These are phyloP conservation scores for Thomomys bottae DNA, from an alignment of 2,113 vertebrate species.

Conservation along the genomic window DNA sequence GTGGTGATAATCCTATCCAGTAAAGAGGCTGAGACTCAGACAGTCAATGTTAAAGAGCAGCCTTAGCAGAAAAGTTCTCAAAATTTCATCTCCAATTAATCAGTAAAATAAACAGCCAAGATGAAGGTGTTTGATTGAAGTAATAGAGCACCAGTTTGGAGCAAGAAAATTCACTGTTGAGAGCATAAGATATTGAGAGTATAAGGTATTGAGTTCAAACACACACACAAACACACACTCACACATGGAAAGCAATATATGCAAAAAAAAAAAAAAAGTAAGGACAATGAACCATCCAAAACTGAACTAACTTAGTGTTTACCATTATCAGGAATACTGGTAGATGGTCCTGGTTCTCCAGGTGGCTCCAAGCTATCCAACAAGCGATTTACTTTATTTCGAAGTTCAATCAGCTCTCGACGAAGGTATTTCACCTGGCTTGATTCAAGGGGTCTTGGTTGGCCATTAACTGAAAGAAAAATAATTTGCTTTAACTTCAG, in stretches of 20 bases:
- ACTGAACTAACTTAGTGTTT: conserved; percentile 55
- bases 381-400: conserved; percentile 98
- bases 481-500: conserved; percentile 35
- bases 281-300: background rate
- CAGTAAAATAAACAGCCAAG: no score
- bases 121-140: no score
- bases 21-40: background rate
- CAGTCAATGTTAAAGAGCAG: background rate
- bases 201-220: no score
- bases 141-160: no score
- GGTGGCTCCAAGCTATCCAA: conserved; percentile 97
- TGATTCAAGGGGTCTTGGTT: conserved; percentile 97
- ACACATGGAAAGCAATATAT: background rate
- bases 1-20: background rate
- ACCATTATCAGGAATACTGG: conserved; percentile 91
- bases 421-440: conserved; percentile 98
- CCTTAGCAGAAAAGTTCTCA: background rate
- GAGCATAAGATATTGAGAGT: no score
- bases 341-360: conserved; percentile 90
- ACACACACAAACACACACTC: background rate
- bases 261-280: background rate
- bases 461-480: conserved; percentile 94
- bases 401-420: conserved; percentile 96
- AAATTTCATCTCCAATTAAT: background rate
- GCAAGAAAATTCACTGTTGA: no score